Evolutionary conservation across 30 jellyfish, hydroid and myxozoan genomes (phyloP).

Genomic region (Aurelia aurita): DNA sequence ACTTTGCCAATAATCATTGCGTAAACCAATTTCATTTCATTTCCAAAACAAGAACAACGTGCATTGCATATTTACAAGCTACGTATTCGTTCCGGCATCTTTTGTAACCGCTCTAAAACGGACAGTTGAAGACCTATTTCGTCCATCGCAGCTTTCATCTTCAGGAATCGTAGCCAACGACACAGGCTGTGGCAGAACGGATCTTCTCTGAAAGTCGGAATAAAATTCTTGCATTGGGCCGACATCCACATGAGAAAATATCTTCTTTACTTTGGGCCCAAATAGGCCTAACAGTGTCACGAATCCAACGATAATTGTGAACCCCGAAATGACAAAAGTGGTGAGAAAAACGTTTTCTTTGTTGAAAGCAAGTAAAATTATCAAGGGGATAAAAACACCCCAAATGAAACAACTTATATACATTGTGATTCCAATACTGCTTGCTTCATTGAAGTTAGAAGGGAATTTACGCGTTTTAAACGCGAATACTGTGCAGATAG

Average conservation of each 20-base stretch:
- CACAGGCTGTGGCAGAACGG: background rate
- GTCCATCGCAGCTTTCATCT: background rate
- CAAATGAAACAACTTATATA: conserved; percentile 82
- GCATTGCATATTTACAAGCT: background rate
- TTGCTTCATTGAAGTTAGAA: conserved; percentile 88
- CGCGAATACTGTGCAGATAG: conserved; percentile 92
- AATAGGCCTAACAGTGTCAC: conserved; percentile 87
- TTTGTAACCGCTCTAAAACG: background rate
- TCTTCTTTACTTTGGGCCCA: conserved; percentile 75
- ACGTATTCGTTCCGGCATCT: conserved; percentile 53
- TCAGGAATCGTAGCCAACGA: conserved; percentile 23
- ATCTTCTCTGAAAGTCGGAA: conserved; percentile 15
- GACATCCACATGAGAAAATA: conserved; percentile 24
- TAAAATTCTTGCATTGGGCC: conserved; percentile 38
- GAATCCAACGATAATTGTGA: conserved; percentile 67
- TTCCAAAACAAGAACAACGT: too few relatives aligned
- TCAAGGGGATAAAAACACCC: conserved; percentile 74
- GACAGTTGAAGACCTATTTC: background rate
- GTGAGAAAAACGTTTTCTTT: conserved; percentile 46
- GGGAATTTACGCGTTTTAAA: conserved; percentile 95
- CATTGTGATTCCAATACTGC: conserved; percentile 95
- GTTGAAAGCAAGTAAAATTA: conserved; percentile 22
- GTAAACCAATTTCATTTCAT: too few relatives aligned
- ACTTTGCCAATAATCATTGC: too few relatives aligned
- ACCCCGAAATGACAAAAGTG: conserved; percentile 54